phyloP scores from a whole-genome alignment of 30 jellyfish, hydroid and myxozoan species.

The Chironex yamaguchii region DNA sequence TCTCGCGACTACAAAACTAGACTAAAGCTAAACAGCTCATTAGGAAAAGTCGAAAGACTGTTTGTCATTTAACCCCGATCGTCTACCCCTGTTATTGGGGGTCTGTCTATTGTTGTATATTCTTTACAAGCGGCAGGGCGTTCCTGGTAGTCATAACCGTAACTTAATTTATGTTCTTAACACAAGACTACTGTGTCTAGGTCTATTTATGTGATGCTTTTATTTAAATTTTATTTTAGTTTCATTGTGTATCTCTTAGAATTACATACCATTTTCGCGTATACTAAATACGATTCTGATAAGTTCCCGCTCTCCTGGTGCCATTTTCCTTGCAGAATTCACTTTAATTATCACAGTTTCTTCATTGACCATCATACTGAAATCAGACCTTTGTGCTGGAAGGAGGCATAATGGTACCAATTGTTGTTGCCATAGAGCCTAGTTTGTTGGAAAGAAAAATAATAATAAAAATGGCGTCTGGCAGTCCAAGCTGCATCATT shows the following conservation, averaged over 20 bases:
- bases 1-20: no score
- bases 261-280: slow-evolving; percentile 44
- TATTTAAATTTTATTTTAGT: slow-evolving; percentile 19
- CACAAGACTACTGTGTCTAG: no score
- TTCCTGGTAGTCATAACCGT: no score
- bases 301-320: slow-evolving; percentile 51
- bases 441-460: not conserved
- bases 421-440: slow-evolving; percentile 28
- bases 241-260: slow-evolving; percentile 47
- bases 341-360: slow-evolving; percentile 5
- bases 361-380: slow-evolving; percentile 24
- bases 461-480: slow-evolving; percentile 21
- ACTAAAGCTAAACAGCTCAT: no score
- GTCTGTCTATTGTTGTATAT: no score
- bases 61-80: no score
- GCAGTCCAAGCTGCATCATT: slow-evolving; percentile 44
- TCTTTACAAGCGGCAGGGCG: no score
- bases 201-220: slow-evolving; percentile 20
- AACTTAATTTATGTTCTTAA: no score
- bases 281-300: slow-evolving; percentile 46
- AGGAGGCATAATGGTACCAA: slow-evolving; percentile 18
- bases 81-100: no score
- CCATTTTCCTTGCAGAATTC: slow-evolving; percentile 27
- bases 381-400: not conserved
- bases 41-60: no score